Evolutionary conservation across 2,113 vertebrate species (phyloP), one percentile per base, ranked within the genome.

Genomic region (Apteryx mantelli): DNA sequence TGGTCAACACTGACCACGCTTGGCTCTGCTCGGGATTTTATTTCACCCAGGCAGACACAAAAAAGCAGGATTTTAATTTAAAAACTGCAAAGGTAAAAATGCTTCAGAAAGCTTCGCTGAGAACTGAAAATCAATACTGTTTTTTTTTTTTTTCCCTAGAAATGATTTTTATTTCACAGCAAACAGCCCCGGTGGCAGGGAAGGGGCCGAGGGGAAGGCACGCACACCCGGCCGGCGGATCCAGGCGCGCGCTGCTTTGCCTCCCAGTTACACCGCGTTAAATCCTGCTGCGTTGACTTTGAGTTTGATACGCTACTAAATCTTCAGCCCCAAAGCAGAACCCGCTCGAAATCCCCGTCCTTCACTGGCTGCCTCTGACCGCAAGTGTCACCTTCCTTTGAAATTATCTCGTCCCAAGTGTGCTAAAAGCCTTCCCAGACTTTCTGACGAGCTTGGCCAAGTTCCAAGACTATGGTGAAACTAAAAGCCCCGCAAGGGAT

Each of bases 241-340:
- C 86, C 94, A 83, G 66, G 14, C 63, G 40, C 71, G 76, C 71
- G 86, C 88, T 93, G 91, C 91, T 95, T 81, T 68, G 89, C 68
- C 91, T 96, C 89, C 89, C 87, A 38, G 88, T 93, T 80, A 58
- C 79, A 75, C 93, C 65, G 82, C 79, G 68, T 88, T 95, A 89
- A 95, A 94, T 93, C 81, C 87, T 92, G 64, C 91, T 86, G 42
- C 89, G 94, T 95, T 97, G 93, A 94, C 87, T 97, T 88, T 86
- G 89, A 95, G 85, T 71, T 86, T 93, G 93, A 93, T 92, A 80
- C 2, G 18, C 89, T 64, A 89, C 87, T 95, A 92, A 95, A 97
- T 96, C 96, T 95, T 86, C 53, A 42, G 64, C 94, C 95, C 93
- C 96, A 34, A 18, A 75, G 89, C 73, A 91, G 65, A 91, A 74